Percentiles rank a stretch among this genome's conserved stretches.
Evolutionary conservation across 2,888 invertebrate genomes (phyloP).

Genomic region (Disparrhopalites patrizii): DNA sequence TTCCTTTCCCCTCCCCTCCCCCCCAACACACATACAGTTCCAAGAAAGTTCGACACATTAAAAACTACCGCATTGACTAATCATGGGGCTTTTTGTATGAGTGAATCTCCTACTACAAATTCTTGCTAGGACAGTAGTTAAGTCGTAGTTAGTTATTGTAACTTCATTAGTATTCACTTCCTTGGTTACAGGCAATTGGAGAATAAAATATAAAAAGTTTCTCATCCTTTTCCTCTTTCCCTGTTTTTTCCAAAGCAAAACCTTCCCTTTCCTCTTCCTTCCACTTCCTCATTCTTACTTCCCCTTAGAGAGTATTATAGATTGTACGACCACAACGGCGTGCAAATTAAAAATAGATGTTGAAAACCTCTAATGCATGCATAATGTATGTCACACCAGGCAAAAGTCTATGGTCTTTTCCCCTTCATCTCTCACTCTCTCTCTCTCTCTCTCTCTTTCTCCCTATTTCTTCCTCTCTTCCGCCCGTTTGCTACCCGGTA

Average conservation of each 20-base stretch:
- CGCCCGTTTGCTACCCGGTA: neutral
- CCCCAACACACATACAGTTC: neutral
- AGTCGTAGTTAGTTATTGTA: too few relatives aligned
- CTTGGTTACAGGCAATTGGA: slow-evolving; percentile 7
- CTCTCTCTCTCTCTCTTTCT: neutral
- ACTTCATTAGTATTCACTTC: neutral
- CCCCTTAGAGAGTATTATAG: neutral
- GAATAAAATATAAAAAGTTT: slow-evolving; percentile 5
- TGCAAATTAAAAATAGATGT: slow-evolving; percentile 34
- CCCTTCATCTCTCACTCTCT: slow-evolving; percentile 1
- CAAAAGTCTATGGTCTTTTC: slow-evolving; percentile 41
- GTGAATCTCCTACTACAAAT: too few relatives aligned
- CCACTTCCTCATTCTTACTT: neutral
- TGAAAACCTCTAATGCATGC: slow-evolving; percentile 30
- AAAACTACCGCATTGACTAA: too few relatives aligned
- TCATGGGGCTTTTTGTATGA: too few relatives aligned
- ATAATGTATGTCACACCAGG: slow-evolving; percentile 27
- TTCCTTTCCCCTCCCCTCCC: neutral
- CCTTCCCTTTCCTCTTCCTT: neutral
- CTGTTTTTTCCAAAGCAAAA: too few relatives aligned
- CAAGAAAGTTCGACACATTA: too few relatives aligned
- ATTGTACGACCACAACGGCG: neutral
- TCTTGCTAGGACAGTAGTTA: too few relatives aligned
- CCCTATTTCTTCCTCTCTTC: neutral
- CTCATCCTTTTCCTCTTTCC: neutral